phyloP scores from a whole-genome alignment of 2,888 invertebrate species.

The Notocelia uddmanniana region DNA sequence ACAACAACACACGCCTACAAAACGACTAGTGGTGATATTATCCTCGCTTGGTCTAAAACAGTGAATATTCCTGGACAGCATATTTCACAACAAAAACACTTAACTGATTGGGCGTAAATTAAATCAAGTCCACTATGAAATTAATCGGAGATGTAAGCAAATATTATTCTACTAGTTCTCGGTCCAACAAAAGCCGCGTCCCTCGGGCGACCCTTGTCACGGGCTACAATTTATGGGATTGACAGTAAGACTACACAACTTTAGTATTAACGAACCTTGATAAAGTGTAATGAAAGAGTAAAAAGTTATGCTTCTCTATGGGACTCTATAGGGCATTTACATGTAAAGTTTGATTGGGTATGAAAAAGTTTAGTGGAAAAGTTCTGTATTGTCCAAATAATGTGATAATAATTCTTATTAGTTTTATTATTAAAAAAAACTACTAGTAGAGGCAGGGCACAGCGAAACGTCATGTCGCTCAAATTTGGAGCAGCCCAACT shows the following conservation, averaged over 20 bases:
- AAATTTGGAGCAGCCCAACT: too few relatives aligned
- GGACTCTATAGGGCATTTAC: background rate
- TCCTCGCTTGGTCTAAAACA: background rate
- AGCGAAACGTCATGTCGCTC: too few relatives aligned
- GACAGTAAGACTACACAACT: conserved; percentile 26
- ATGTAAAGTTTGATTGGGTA: background rate
- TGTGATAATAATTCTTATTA: too few relatives aligned
- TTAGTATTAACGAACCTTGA: conserved; percentile 22
- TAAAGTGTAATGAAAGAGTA: conserved; percentile 19
- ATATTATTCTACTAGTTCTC: conserved; percentile 22
- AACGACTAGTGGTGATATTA: too few relatives aligned
- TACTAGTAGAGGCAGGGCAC: too few relatives aligned
- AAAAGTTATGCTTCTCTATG: conserved; percentile 4
- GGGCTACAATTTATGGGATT: conserved; percentile 28
- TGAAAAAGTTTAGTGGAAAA: too few relatives aligned
- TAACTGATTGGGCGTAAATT: conserved; percentile 19
- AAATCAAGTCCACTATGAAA: conserved; percentile 20
- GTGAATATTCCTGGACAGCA: background rate
- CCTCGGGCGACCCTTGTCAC: conserved; percentile 32
- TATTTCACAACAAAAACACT: background rate
- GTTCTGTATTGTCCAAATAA: too few relatives aligned
- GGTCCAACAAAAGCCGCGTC: conserved; percentile 22
- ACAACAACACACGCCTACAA: too few relatives aligned
- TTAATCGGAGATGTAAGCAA: conserved; percentile 23
- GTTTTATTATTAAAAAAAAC: too few relatives aligned